phyloP scores from a whole-genome alignment of 2,888 invertebrate genomes.

The Leptopilina drosophilae region DNA sequence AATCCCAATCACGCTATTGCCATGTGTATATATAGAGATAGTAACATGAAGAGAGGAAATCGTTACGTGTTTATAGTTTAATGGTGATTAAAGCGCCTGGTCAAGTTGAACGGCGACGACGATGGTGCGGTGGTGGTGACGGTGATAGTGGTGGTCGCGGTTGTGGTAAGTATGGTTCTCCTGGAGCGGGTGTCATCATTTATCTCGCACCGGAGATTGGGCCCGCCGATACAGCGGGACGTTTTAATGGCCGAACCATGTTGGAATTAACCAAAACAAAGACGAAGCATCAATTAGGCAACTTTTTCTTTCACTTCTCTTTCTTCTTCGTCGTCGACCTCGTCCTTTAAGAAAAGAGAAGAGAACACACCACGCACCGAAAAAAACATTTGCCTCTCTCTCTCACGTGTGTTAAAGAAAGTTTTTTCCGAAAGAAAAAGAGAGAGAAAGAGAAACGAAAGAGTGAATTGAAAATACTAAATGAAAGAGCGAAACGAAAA shows the following conservation, averaged over 20 bases:
- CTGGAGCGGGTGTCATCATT: constrained; percentile 80
- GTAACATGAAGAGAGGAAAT: background rate
- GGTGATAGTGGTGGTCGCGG: constrained; percentile 54
- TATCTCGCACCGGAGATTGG: constrained; percentile 80
- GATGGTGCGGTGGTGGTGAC: constrained; percentile 25
- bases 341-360: background rate
- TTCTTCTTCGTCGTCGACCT: background rate
- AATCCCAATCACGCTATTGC: too few relatives aligned
- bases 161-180: constrained; percentile 74
- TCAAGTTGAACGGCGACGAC: constrained; percentile 24
- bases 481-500: background rate
- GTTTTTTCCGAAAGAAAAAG: background rate
- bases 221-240: constrained; percentile 78
- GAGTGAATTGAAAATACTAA: background rate
- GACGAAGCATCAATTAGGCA: constrained; percentile 85
- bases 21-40: too few relatives aligned
- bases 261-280: constrained; percentile 84
- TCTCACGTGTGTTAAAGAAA: background rate
- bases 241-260: constrained; percentile 85
- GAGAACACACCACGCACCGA: too few relatives aligned
- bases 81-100: constrained; percentile 3
- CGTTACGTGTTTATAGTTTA: background rate
- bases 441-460: constrained; percentile 10
- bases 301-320: constrained; percentile 50
- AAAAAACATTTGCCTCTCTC: background rate